These are phyloP conservation scores for Enteromius fasciolatus DNA, from an alignment of 2,797 vertebrate genomes.

Conservation along the genomic window DNA sequence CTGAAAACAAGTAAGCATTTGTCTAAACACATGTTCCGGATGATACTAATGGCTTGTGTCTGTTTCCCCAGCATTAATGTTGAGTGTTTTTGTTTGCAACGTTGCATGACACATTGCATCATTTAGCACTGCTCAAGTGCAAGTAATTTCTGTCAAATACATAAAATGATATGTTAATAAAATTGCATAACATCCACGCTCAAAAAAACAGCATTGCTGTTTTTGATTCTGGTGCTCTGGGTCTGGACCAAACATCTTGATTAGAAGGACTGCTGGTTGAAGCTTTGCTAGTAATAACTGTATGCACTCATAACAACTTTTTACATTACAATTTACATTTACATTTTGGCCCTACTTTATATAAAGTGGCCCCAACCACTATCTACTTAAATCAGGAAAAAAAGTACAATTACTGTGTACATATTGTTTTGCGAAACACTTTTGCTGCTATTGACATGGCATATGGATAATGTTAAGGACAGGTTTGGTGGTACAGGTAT, in stretches of 20 bases:
- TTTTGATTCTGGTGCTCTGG: neutral
- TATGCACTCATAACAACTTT: neutral
- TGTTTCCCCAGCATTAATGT: constrained; percentile 43
- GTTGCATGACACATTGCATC: neutral
- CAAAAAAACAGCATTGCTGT: neutral
- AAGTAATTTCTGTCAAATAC: constrained; percentile 12
- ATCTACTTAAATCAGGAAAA: too few species aligned
- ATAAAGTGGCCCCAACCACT: too few species aligned
- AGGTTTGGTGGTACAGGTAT: too few species aligned
- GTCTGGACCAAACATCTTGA: neutral
- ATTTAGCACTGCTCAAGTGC: constrained; percentile 6
- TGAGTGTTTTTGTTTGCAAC: constrained; percentile 43
- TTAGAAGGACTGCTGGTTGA: neutral
- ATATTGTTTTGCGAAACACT: too few species aligned
- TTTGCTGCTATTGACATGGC: too few species aligned
- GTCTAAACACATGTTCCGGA: constrained; percentile 35
- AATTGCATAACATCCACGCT: neutral
- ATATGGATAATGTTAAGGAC: too few species aligned
- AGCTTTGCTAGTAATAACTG: neutral
- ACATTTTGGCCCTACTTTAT: neutral
- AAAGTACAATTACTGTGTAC: too few species aligned
- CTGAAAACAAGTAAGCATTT: constrained; percentile 8
- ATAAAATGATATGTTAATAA: neutral
- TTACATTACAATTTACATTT: neutral
- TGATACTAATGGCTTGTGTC: constrained; percentile 31